These are phyloP conservation scores for Tilapia sparmanii DNA, from an alignment of 2,113 vertebrate species.

Conservation along the genomic window DNA sequence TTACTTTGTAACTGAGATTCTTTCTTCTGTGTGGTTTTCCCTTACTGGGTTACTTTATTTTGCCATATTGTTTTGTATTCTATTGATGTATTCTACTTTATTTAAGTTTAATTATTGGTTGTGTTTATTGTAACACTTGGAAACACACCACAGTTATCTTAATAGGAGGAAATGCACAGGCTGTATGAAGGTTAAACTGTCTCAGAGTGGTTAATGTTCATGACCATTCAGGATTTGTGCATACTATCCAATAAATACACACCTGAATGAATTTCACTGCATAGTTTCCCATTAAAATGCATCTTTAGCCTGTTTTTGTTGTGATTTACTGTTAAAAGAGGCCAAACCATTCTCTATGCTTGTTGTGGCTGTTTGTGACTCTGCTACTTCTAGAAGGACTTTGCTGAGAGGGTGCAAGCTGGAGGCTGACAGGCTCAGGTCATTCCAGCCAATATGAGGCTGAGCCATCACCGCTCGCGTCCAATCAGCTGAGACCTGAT, in stretches of 20 bases:
- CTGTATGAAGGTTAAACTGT: background rate
- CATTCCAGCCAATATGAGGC: background rate
- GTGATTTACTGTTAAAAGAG: background rate
- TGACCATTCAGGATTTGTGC: background rate
- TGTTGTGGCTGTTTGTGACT: background rate
- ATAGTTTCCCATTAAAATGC: background rate
- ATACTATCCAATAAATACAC: background rate
- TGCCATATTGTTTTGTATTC: background rate
- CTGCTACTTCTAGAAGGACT: background rate
- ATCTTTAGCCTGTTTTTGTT: background rate
- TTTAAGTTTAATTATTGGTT: background rate
- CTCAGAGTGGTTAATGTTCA: background rate
- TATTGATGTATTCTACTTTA: background rate
- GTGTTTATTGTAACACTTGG: background rate
- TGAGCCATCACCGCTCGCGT: slow-evolving; percentile 4
- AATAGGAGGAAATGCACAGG: background rate
- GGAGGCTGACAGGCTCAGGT: background rate
- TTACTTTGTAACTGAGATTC: background rate
- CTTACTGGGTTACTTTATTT: background rate
- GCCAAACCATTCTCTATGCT: background rate
- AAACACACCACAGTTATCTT: background rate
- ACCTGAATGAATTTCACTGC: background rate
- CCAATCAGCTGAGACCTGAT: slow-evolving; percentile 42
- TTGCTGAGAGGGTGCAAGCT: background rate
- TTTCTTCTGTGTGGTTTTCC: background rate